Percentiles rank a stretch among this genome's conserved stretches.
Conservation (phyloP, 2,888 invertebrate genomes). For the Nephrotoma flavescens region DNA sequence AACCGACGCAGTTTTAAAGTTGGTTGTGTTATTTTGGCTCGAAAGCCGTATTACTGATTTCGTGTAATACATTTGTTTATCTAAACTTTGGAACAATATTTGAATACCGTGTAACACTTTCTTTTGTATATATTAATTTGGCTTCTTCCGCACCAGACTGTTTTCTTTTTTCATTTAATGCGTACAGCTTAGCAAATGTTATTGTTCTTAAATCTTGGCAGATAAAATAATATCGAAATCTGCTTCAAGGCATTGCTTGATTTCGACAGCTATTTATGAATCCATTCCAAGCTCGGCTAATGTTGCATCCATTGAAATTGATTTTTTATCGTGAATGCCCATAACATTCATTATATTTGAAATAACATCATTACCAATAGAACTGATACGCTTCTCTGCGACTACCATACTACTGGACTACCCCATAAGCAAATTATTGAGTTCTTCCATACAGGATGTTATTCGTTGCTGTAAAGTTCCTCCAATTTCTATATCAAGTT, state of each 20-base stretch:
- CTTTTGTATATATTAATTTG: constrained; percentile 23
- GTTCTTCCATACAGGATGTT: constrained; percentile 58
- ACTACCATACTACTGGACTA: constrained; percentile 63
- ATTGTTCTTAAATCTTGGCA: constrained; percentile 69
- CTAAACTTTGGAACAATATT: constrained; percentile 43
- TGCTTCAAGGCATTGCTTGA: constrained; percentile 80
- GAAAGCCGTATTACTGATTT: constrained; percentile 40
- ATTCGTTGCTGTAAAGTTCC: constrained; percentile 81
- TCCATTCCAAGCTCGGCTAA: constrained; percentile 91
- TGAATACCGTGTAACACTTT: constrained; percentile 35
- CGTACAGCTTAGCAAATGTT: constrained; percentile 43
- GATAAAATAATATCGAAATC: constrained; percentile 78
- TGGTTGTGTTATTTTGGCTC: constrained; percentile 20
- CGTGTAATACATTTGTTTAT: constrained; percentile 40
- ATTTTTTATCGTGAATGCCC: constrained; percentile 52
- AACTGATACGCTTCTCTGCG: constrained; percentile 53
- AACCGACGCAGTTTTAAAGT: constrained; percentile 26
- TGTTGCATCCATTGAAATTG: constrained; percentile 51
- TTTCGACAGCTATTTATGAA: constrained; percentile 93
- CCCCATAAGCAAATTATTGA: constrained; percentile 59
- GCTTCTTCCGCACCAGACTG: constrained; percentile 12
- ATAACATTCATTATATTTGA: constrained; percentile 56
- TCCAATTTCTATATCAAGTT: constrained; percentile 50
- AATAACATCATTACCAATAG: constrained; percentile 48
- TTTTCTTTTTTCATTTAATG: constrained; percentile 20